Conservation (phyloP, 2,797 vertebrate species). For the Atherinosoma microstoma region DNA sequence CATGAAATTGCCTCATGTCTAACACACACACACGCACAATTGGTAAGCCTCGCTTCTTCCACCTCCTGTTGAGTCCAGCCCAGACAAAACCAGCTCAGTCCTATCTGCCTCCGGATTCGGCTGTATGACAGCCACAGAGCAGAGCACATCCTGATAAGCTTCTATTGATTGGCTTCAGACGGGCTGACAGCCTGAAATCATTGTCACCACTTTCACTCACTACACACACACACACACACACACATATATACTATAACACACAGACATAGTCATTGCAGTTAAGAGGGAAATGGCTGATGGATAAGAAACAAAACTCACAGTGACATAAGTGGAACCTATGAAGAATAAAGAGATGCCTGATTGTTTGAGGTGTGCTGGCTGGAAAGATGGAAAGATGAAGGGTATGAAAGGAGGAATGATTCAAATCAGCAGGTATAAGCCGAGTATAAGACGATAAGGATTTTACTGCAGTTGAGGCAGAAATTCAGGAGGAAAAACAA, state of each 20-base stretch:
- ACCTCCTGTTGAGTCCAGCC: slow-evolving; percentile 58
- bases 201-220: slow-evolving; percentile 47
- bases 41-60: slow-evolving; percentile 51
- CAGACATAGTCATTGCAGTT: slow-evolving; percentile 9
- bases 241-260: slow-evolving; percentile 18
- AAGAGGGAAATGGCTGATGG: slow-evolving; percentile 47
- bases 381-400: slow-evolving; percentile 10
- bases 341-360: slow-evolving; percentile 39
- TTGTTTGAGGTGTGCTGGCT: slow-evolving; percentile 34
- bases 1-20: slow-evolving; percentile 25
- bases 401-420: slow-evolving; percentile 13
- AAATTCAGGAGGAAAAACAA: slow-evolving; percentile 9
- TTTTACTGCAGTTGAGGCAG: slow-evolving; percentile 14
- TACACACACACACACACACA: slow-evolving; percentile 15
- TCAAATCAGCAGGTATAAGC: slow-evolving; percentile 44
- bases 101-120: slow-evolving; percentile 59
- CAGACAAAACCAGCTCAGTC: slow-evolving; percentile 60
- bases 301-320: slow-evolving; percentile 57
- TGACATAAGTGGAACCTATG: slow-evolving; percentile 56
- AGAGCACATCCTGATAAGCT: slow-evolving; percentile 71
- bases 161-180: slow-evolving; percentile 73
- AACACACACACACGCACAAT: slow-evolving; percentile 34
- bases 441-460: slow-evolving; percentile 15
- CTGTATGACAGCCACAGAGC: slow-evolving; percentile 58
- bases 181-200: slow-evolving; percentile 66